Evolutionary conservation across 2,888 invertebrate genomes (phyloP), one percentile per base, ranked within the genome.

Genomic region (Saturnia japonica): DNA sequence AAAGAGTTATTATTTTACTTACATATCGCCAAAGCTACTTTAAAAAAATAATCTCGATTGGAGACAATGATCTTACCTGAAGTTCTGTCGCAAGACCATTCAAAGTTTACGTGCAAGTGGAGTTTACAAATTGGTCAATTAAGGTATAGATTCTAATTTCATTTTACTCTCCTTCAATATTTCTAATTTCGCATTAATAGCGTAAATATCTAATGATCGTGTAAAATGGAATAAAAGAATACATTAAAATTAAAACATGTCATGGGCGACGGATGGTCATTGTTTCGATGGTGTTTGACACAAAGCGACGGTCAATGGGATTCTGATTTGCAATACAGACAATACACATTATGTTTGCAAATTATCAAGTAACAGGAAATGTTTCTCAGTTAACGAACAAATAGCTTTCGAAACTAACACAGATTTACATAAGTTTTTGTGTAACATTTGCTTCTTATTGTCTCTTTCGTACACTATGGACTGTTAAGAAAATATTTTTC

Each of bases 191-290:
- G 16, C 14, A 47, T 14, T 16, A 47, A 16, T 6, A 47, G 3
- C 47, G 19, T 47, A 47, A 1, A 16, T 47, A 47, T 19, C 47
- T 16, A 16, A 7, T 47, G 47, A 47, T 47, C 47, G 6, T n/a
- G 47, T 47, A 47, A 47, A 47, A 16, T 7, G 47, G 19, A n/a
- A 47, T 22, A 54, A n/a, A 22, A 22, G 47, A 19, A 69, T 71
- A 70, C 67, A 72, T 68, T 71, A 40, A 51, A 70, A 70, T 70
- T 70, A 66, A 70, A 47, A 66, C 40, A 73, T 73, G 77, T 68
- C 80, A 80, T 62, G 80, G 82, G 74, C 79, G 73, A 25, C 81
- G 78, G 78, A 80, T 71, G 73, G 67, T 70, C 72, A 76, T 81
- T 82, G 77, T 79, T 72, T 70, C 71, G 72, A 66, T 71, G 57